Percentiles rank a stretch among this genome's conserved stretches.
Evolutionary conservation across 2,797 vertebrate genomes (phyloP).

Genomic region (Gallinago stenura): DNA sequence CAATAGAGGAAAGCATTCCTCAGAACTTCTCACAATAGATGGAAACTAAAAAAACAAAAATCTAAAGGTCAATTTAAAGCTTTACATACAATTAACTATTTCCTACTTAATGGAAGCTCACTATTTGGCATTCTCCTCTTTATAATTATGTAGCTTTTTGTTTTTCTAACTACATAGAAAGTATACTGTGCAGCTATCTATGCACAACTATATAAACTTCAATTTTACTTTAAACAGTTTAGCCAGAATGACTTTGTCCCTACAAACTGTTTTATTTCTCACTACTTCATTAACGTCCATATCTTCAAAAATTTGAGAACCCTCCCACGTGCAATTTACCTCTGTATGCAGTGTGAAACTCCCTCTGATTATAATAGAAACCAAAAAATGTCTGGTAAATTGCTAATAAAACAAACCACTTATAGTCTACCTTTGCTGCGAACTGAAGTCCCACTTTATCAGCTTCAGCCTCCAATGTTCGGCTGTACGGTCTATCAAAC

Average conservation of each 20-base stretch:
- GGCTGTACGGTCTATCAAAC: conserved; percentile 90
- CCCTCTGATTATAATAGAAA: neutral
- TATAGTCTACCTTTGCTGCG: conserved; percentile 90
- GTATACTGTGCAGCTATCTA: neutral
- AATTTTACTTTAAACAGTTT: neutral
- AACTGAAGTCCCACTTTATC: conserved; percentile 91
- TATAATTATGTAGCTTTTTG: neutral
- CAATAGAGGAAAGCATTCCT: neutral
- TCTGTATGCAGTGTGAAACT: neutral
- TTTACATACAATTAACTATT: neutral
- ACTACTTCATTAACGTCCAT: neutral
- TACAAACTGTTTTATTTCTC: neutral
- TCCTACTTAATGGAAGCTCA: neutral
- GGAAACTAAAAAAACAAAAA: neutral
- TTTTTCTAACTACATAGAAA: neutral
- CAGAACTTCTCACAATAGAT: neutral
- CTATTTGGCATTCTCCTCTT: neutral
- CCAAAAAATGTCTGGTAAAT: neutral
- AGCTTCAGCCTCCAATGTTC: conserved; percentile 92
- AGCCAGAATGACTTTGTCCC: neutral
- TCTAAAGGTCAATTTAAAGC: neutral
- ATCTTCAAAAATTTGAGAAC: neutral
- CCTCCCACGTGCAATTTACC: neutral
- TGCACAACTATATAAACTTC: neutral
- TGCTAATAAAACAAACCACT: neutral